Base-by-base conservation (phyloP, 23 tunicate genomes). In the Aplidium turbinatum region DNA sequence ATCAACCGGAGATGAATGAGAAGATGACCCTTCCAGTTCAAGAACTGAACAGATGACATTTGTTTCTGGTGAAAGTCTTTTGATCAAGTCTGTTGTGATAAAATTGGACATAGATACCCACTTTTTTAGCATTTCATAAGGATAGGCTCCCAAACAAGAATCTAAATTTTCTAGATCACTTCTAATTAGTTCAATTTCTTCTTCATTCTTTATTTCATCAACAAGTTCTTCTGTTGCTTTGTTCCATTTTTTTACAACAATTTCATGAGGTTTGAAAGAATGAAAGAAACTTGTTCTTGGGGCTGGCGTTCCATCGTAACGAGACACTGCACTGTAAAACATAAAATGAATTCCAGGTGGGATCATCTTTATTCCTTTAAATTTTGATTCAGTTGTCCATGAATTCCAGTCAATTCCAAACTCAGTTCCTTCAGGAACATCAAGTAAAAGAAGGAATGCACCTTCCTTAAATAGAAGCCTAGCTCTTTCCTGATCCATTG, bases 361-460 rank as follows among this genome's bases (percentile, higher is more conserved):
- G 21, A 93, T 86, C 93, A 93, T 85, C 64, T 93, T 93, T 0
- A 93, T 84, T 7, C 98, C 98, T 72, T 93, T 56, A 76, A 93
- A 93, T 38, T 75, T 68, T 33, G 94, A 70, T 6, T 87, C 98
- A 0, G 94, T 93, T 1, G 70, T 63, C 98, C 98, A 93, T 13
- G 88, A 71, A 29, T 93, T 86, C 98, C 98, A 93, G 51, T 93
- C 98, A 47, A 93, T 93, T 54, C 93, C 93, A 60, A 93, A 93
- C 20, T 93, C 98, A 1, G 88, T 93, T 3, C 94, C 98, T 80
- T 81, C 76, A 7, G 98, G 98, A 54, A 93, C 85, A 52, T 71
- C 85, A 13, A 68, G 51, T 16, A 93, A 57, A 46, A 93, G 40
- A 63, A 85, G 45, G 54, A 86, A 93, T 28, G 89, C 98, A 22